These are phyloP conservation scores for Amphiprion ocellaris DNA, from an alignment of 2,113 vertebrate genomes.

Conservation along the genomic window DNA sequence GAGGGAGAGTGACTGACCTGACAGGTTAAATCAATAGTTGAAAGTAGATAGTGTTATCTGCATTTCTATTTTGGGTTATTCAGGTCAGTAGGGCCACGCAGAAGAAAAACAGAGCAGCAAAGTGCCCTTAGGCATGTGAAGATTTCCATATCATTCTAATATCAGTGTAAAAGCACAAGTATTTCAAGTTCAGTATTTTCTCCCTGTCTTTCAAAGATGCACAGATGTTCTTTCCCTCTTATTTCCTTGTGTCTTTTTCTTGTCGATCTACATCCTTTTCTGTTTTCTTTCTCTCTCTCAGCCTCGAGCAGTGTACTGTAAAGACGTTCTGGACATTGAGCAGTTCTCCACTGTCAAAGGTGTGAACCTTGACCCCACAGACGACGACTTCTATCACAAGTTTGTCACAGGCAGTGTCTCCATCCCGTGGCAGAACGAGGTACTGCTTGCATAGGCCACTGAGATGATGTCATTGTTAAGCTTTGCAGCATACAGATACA, in stretches of 20 bases:
- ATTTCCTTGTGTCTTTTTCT: not conserved
- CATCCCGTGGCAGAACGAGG: slow-evolving; percentile 97
- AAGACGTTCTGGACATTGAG: slow-evolving; percentile 91
- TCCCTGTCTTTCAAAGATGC: not conserved
- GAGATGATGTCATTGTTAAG: slow-evolving; percentile 66
- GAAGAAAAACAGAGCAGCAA: slow-evolving; percentile 10
- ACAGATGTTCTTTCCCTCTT: not conserved
- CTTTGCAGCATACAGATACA: slow-evolving; percentile 6
- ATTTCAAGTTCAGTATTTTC: not conserved
- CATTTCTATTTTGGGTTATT: slow-evolving; percentile 52
- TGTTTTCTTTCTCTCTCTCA: slow-evolving; percentile 54
- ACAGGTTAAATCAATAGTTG: slow-evolving; percentile 63
- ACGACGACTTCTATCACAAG: slow-evolving; percentile 90
- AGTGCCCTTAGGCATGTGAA: slow-evolving; percentile 4
- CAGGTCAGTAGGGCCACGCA: slow-evolving; percentile 13
- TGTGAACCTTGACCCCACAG: slow-evolving; percentile 90
- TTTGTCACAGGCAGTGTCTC: slow-evolving; percentile 94
- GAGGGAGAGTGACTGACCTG: slow-evolving; percentile 31
- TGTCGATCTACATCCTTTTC: not conserved
- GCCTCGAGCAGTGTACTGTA: slow-evolving; percentile 93
- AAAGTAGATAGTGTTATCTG: slow-evolving; percentile 62
- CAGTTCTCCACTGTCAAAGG: slow-evolving; percentile 94
- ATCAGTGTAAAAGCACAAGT: not conserved
- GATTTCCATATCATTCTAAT: slow-evolving; percentile 1
- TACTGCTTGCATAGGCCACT: slow-evolving; percentile 71